Evolutionary conservation across 2,113 vertebrate species (phyloP).

Genomic region (Colinus virginianus): DNA sequence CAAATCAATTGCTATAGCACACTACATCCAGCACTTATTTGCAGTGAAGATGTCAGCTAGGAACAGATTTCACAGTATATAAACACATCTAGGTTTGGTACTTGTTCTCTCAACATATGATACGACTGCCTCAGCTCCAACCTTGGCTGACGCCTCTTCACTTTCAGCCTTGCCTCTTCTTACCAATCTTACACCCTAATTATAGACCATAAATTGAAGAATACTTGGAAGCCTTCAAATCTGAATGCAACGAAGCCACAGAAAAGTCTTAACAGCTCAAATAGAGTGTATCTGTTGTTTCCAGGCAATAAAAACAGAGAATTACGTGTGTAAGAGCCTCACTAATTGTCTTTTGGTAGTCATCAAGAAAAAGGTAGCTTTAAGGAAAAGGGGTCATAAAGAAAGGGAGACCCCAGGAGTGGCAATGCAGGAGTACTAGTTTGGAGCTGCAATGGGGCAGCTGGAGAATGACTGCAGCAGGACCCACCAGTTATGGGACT

Average conservation of each 20-base stretch:
- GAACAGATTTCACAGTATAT: neutral
- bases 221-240: neutral
- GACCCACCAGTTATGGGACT: neutral
- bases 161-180: neutral
- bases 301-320: neutral
- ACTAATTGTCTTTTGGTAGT: neutral
- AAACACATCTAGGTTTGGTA: neutral
- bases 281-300: neutral
- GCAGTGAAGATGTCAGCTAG: neutral
- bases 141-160: neutral
- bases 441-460: neutral
- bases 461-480: neutral
- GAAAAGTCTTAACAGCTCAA: neutral
- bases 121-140: neutral
- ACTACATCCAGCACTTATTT: too few species aligned
- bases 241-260: rapidly evolving
- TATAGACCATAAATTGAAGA: neutral
- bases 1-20: neutral
- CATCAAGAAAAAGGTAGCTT: neutral
- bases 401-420: neutral
- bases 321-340: rapidly evolving
- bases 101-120: neutral
- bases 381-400: neutral
- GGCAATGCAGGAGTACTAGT: neutral
- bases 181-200: neutral